Conservation (phyloP, 2,888 invertebrate genomes). For the Andrena camellia region DNA sequence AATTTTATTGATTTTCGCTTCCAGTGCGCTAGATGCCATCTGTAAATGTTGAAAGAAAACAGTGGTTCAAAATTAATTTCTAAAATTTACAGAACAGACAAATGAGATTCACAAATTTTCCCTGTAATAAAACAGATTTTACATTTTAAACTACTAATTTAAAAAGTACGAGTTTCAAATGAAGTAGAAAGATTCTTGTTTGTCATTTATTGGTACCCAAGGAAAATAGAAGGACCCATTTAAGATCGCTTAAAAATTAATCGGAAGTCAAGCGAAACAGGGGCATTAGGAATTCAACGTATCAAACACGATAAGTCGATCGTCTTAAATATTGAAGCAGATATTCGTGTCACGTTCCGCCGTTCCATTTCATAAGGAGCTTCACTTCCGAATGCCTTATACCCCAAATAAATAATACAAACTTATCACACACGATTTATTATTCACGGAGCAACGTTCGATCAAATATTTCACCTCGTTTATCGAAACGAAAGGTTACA, state of each 20-base stretch:
- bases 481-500: neutral
- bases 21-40: conserved; percentile 80
- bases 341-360: conserved; percentile 60
- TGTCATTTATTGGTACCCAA: neutral
- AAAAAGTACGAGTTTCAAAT: neutral
- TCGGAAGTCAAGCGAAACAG: neutral
- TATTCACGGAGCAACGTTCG: neutral
- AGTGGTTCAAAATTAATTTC: neutral
- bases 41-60: conserved; percentile 40
- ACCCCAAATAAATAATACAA: conserved; percentile 31
- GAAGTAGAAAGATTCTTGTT: neutral
- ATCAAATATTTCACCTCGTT: neutral
- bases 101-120: neutral
- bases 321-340: conserved; percentile 8
- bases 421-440: conserved; percentile 8
- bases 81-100: neutral
- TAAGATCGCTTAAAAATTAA: neutral
- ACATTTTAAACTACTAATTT: too few relatives aligned
- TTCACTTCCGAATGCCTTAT: conserved; percentile 70
- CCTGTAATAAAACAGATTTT: neutral
- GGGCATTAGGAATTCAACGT: neutral
- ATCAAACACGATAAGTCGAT: conserved; percentile 7
- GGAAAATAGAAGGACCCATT: neutral
- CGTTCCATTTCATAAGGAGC: conserved; percentile 55
- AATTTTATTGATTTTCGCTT: conserved; percentile 83